Conservation (phyloP, 2,113 vertebrate genomes). For the Myotis brandtii region DNA sequence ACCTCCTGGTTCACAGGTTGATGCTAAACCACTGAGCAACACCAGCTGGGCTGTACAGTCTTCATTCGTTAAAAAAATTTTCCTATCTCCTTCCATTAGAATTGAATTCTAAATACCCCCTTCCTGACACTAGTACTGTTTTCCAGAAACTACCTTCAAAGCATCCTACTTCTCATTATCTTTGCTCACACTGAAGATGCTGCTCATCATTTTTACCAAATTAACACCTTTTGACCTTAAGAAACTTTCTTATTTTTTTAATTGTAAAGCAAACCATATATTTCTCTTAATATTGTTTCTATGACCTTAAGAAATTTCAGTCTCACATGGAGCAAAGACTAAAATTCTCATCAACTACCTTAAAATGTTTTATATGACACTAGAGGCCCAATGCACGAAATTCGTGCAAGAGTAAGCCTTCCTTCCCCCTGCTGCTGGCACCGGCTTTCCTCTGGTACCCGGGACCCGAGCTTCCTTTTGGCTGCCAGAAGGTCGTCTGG, state of each 20-base stretch:
- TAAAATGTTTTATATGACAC: neutral
- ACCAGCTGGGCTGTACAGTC: too few relatives aligned
- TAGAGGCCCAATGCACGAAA: too few relatives aligned
- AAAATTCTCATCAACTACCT: neutral
- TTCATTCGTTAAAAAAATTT: neutral
- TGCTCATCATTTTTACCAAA: neutral
- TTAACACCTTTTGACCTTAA: neutral
- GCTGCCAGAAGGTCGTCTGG: too few relatives aligned
- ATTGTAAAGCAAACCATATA: neutral
- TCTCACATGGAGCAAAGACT: neutral
- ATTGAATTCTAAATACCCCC: neutral
- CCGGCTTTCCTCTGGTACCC: too few relatives aligned
- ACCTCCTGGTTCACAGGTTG: too few relatives aligned
- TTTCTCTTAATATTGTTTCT: neutral
- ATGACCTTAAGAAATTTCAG: neutral
- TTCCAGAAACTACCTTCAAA: neutral
- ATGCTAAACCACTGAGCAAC: too few relatives aligned
- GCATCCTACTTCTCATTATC: neutral
- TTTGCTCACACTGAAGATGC: neutral
- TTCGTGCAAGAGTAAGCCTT: too few relatives aligned
- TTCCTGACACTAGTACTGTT: neutral
- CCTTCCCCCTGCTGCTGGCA: too few relatives aligned
- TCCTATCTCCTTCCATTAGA: neutral
- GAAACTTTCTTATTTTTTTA: neutral
- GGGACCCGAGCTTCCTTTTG: too few relatives aligned